Evolutionary conservation across 2,797 vertebrate species (phyloP).

Genomic region (Bovichtus diacanthus): DNA sequence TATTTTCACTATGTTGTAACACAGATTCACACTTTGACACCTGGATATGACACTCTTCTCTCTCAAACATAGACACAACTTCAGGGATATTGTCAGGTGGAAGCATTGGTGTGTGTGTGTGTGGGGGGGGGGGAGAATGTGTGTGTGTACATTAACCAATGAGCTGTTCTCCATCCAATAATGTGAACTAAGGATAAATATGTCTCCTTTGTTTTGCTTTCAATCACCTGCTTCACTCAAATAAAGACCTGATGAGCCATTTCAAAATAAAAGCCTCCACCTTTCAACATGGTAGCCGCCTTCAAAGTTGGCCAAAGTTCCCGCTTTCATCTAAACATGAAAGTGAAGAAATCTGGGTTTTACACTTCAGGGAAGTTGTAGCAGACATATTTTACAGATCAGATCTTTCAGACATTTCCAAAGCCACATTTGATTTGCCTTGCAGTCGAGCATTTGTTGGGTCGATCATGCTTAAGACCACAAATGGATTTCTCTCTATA

Average conservation of each 20-base stretch:
- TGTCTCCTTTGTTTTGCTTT: background rate
- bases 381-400: conserved; percentile 57
- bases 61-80: background rate
- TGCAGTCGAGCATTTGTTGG: conserved; percentile 59
- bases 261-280: conserved; percentile 49
- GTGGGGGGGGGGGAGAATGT: too few relatives aligned
- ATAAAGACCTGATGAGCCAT: conserved; percentile 6
- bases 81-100: conserved; percentile 6
- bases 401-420: conserved; percentile 53
- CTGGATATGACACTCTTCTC: background rate
- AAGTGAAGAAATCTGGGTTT: conserved; percentile 43
- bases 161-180: conserved; percentile 16
- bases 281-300: conserved; percentile 20
- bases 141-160: conserved; percentile 1
- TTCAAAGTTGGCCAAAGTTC: conserved; percentile 19
- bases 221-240: conserved; percentile 21
- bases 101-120: conserved; percentile 12
- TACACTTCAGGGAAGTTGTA: conserved; percentile 45
- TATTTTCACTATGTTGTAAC: background rate
- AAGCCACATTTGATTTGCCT: conserved; percentile 62
- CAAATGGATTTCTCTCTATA: conserved; percentile 58
- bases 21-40: conserved; percentile 1
- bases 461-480: conserved; percentile 55
- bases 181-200: background rate
- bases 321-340: conserved; percentile 65